These are phyloP conservation scores for Drosophila malerkotliana DNA, from an alignment of 1,140 invertebrate genomes.

Conservation along the genomic window DNA sequence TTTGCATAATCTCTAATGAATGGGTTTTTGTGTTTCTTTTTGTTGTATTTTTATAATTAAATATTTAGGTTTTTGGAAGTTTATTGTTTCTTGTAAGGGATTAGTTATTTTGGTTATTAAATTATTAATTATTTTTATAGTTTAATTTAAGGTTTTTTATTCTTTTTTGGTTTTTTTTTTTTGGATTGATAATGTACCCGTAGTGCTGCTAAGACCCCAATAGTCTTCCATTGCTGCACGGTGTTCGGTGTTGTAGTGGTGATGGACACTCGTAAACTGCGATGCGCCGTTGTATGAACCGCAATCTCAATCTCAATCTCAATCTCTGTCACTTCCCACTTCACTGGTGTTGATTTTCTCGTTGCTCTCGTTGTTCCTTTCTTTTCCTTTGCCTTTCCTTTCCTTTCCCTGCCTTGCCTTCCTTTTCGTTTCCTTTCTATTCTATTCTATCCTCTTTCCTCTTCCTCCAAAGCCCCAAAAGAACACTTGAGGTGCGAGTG, in stretches of 20 bases:
- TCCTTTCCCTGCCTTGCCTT: background rate
- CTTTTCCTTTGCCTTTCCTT: background rate
- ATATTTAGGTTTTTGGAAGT: constrained; percentile 4
- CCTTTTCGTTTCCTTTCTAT: background rate
- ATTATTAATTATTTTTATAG: background rate
- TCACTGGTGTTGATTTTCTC: constrained; percentile 75
- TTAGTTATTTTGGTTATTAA: background rate
- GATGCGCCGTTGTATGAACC: constrained; percentile 75
- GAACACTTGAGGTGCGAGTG: constrained; percentile 6
- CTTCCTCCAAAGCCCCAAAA: background rate
- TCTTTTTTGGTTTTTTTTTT: constrained; percentile 1
- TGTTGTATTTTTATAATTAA: constrained; percentile 4
- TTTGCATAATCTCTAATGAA: constrained; percentile 10
- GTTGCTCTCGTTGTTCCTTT: constrained; percentile 16
- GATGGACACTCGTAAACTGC: constrained; percentile 82
- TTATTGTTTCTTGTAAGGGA: background rate
- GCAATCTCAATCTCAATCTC: constrained; percentile 78
- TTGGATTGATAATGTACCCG: constrained; percentile 65
- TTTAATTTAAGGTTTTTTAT: background rate
- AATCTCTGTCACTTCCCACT: constrained; percentile 71
- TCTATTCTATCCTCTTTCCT: background rate
- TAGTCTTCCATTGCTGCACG: constrained; percentile 84
- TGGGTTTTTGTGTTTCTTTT: background rate
- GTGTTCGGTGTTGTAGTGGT: constrained; percentile 80
- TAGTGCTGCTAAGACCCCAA: constrained; percentile 83